A percentile compares a stretch with the other conserved stretches of the same genome.
Evolutionary conservation across 2,113 vertebrate genomes (phyloP).

Genomic region (Gymnobelideus leadbeateri): DNA sequence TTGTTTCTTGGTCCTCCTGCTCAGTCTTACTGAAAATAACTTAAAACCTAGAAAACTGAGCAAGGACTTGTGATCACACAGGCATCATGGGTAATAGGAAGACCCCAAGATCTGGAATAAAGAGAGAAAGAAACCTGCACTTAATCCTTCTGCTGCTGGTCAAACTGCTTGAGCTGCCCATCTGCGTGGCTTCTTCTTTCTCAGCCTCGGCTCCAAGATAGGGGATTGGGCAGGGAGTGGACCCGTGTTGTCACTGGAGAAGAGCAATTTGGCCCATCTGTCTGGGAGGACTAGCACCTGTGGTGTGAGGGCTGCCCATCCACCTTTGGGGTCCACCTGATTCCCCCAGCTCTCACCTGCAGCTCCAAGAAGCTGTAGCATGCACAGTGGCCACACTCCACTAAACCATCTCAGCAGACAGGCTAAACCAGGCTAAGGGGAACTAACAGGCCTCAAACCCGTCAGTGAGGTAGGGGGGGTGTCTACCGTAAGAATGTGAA

Average conservation of each 20-base stretch:
- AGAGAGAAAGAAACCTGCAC: background rate
- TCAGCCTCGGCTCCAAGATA: background rate
- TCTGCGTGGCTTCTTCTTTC: background rate
- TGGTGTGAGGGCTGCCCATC: too few species aligned
- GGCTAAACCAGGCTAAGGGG: too few species aligned
- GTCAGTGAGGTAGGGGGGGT: too few species aligned
- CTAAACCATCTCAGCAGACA: too few species aligned
- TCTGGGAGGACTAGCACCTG: too few species aligned
- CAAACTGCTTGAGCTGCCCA: background rate
- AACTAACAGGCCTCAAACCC: too few species aligned
- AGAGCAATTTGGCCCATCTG: background rate
- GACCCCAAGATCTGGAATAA: background rate
- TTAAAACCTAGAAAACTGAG: background rate
- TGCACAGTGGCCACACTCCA: too few species aligned
- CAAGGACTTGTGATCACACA: background rate
- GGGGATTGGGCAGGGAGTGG: background rate
- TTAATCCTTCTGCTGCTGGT: background rate
- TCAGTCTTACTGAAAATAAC: background rate
- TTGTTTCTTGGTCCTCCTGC: background rate
- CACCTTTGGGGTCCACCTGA: too few species aligned
- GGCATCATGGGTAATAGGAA: background rate
- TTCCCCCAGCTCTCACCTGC: too few species aligned
- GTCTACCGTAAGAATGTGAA: too few species aligned
- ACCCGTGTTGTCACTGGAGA: background rate
- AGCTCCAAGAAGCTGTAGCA: too few species aligned